phyloP scores from a whole-genome alignment of 2,797 vertebrate genomes.

The Chaetophractus vellerosus region DNA sequence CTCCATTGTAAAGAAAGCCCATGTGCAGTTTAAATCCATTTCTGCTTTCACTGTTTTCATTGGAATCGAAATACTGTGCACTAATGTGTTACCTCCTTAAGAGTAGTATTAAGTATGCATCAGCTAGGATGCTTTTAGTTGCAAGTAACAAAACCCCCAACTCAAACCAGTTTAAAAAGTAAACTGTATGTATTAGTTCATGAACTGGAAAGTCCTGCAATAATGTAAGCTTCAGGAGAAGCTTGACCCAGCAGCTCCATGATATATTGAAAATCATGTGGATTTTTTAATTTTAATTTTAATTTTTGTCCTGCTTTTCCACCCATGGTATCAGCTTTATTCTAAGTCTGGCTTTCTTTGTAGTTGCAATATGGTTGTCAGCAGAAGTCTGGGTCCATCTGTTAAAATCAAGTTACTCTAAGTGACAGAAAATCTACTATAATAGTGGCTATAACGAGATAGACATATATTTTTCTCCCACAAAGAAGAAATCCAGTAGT shows the following conservation, averaged over 20 bases:
- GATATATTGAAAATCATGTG: not conserved
- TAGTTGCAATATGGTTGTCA: slow-evolving; percentile 55
- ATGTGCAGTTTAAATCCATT: not conserved
- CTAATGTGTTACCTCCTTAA: not conserved
- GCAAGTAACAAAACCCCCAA: slow-evolving; percentile 8
- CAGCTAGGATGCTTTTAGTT: slow-evolving; percentile 21
- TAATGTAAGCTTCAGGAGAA: not conserved
- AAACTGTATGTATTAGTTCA: slow-evolving; percentile 14
- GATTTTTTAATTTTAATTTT: too few relatives aligned
- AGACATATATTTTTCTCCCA: not conserved
- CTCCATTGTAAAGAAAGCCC: not conserved
- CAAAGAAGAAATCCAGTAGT: not conserved
- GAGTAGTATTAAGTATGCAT: not conserved
- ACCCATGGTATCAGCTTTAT: not conserved
- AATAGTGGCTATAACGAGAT: not conserved
- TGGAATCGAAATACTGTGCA: not conserved
- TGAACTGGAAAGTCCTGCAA: not conserved
- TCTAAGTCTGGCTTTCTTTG: slow-evolving; percentile 36
- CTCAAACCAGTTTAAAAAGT: slow-evolving; percentile 30
- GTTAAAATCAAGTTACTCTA: slow-evolving; percentile 16
- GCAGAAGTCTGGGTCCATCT: slow-evolving; percentile 63
- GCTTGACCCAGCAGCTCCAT: not conserved
- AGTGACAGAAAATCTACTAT: not conserved
- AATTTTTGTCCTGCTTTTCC: slow-evolving; percentile 52
- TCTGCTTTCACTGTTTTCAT: slow-evolving; percentile 42